phyloP scores from a whole-genome alignment of 2,888 invertebrate genomes.

The Chesias legatella region DNA sequence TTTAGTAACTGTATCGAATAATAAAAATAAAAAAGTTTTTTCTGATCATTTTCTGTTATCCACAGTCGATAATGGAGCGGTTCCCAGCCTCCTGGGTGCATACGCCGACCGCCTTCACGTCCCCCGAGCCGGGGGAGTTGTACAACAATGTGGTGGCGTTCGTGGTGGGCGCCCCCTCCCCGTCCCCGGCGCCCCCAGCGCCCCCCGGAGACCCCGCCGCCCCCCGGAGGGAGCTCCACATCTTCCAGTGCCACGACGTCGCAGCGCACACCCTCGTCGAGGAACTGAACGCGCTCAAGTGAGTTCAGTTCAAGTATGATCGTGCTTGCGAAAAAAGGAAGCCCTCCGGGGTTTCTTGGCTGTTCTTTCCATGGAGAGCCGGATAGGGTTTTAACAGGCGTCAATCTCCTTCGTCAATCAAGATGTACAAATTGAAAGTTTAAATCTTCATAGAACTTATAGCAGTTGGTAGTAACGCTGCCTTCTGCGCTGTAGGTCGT shows the following conservation, averaged over 20 bases:
- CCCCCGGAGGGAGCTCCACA: slow-evolving; percentile 95
- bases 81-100: slow-evolving; percentile 96
- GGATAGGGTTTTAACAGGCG: no score
- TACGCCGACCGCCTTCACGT: slow-evolving; percentile 98
- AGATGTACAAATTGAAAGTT: no score
- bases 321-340: no score
- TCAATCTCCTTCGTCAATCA: no score
- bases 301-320: slow-evolving; percentile 35
- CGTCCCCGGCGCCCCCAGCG: slow-evolving; percentile 36
- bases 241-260: slow-evolving; percentile 91
- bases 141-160: slow-evolving; percentile 99
- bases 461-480: no score
- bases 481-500: no score
- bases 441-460: no score
- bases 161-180: slow-evolving; percentile 86
- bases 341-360: no score
- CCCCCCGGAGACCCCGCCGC: slow-evolving; percentile 29
- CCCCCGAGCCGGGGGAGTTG: slow-evolving; percentile 96
- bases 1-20: no score
- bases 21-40: not conserved
- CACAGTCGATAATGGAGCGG: slow-evolving; percentile 96
- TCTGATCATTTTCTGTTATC: not conserved
- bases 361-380: no score
- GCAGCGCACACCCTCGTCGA: slow-evolving; percentile 90
- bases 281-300: slow-evolving; percentile 86